Evolutionary conservation across 2,888 invertebrate species (phyloP).

Genomic region (Anaspis maculata): DNA sequence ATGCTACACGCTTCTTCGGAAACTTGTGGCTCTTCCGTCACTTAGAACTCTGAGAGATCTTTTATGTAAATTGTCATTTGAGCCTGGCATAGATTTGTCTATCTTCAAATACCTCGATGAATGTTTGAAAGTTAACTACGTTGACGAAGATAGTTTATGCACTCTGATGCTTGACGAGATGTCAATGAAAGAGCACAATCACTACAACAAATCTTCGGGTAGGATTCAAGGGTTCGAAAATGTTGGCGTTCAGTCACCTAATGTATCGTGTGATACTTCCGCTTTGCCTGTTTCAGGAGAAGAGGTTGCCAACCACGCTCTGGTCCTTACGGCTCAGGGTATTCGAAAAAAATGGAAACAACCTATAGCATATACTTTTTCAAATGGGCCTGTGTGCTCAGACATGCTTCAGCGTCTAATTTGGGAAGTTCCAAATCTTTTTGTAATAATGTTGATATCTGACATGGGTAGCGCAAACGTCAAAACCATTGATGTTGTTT

Average conservation of each 20-base stretch:
- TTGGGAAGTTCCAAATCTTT: neutral
- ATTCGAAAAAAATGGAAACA: conserved; percentile 11
- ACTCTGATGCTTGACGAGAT: neutral
- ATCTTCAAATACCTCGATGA: neutral
- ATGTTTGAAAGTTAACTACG: neutral
- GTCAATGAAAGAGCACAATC: neutral
- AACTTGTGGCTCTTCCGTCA: neutral
- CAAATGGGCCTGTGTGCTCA: conserved; percentile 4
- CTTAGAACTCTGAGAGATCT: neutral
- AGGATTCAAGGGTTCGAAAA: neutral
- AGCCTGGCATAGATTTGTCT: neutral
- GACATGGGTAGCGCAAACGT: conserved; percentile 9
- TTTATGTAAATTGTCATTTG: neutral
- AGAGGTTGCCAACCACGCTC: conserved; percentile 7
- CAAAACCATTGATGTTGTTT: conserved; percentile 9
- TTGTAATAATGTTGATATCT: neutral
- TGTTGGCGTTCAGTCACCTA: no score
- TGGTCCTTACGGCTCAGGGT: conserved; percentile 8
- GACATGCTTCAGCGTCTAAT: conserved; percentile 1
- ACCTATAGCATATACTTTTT: conserved; percentile 10
- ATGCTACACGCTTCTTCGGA: neutral
- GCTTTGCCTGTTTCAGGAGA: neutral
- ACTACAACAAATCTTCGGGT: neutral
- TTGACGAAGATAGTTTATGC: neutral
- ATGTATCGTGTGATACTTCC: no score